phyloP scores from a whole-genome alignment of 2,113 vertebrate species.

The Caloenas nicobarica region DNA sequence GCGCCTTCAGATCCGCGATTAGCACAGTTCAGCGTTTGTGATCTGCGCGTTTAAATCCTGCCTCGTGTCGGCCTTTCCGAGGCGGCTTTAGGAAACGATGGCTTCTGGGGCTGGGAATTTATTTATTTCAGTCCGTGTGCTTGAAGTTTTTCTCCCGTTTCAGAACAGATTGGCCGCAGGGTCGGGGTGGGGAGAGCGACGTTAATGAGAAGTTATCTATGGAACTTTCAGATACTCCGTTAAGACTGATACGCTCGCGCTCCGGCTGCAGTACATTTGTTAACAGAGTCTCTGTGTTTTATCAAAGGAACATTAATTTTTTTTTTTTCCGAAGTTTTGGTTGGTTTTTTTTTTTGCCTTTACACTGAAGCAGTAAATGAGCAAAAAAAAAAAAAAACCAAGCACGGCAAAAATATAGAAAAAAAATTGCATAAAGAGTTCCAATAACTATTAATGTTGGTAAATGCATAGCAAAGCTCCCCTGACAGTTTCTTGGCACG shows the following conservation, averaged over 20 bases:
- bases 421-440: background rate
- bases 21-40: background rate
- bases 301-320: background rate
- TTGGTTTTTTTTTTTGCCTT: background rate
- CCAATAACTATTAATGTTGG: background rate
- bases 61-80: background rate
- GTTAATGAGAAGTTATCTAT: background rate
- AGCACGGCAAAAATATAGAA: background rate
- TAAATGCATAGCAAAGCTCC: background rate
- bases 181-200: background rate
- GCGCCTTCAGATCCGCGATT: slow-evolving; percentile 32
- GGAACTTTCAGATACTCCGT: background rate
- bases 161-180: accelerated
- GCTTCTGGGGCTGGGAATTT: background rate
- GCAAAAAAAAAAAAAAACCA: background rate
- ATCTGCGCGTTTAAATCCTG: background rate
- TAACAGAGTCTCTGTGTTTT: background rate
- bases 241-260: accelerated
- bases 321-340: too few species aligned
- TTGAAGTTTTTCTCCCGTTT: background rate
- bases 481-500: slow-evolving; percentile 14
- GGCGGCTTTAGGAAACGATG: background rate
- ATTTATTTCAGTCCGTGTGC: background rate
- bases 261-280: background rate
- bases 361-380: background rate